A percentile compares a stretch with the other conserved stretches of the same genome.
Conservation (phyloP, 2,797 vertebrate genomes). For the Graptemys geographica region DNA sequence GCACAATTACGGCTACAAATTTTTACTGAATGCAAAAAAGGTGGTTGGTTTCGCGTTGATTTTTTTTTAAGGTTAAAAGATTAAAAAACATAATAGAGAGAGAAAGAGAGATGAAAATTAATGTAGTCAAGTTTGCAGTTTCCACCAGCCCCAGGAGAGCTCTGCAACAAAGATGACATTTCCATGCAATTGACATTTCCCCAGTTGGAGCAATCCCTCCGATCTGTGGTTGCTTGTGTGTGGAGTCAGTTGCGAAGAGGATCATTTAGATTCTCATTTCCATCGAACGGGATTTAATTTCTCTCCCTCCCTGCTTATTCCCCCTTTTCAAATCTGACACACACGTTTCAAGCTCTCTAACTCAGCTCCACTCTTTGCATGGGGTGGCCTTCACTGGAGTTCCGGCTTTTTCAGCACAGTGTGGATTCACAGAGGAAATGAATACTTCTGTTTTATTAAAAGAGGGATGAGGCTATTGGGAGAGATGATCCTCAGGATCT, state of each 20-base stretch:
- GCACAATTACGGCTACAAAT: slow-evolving; percentile 24
- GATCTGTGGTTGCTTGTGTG: slow-evolving; percentile 55
- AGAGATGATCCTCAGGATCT: neutral
- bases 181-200: slow-evolving; percentile 76
- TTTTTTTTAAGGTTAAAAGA: slow-evolving; percentile 67
- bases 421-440: neutral
- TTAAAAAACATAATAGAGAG: slow-evolving; percentile 39
- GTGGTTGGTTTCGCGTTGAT: neutral
- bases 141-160: slow-evolving; percentile 57
- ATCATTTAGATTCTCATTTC: slow-evolving; percentile 57
- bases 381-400: slow-evolving; percentile 2
- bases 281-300: slow-evolving; percentile 34
- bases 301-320: neutral
- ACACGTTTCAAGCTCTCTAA: neutral
- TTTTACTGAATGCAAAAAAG: slow-evolving; percentile 36
- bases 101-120: slow-evolving; percentile 54
- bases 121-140: slow-evolving; percentile 55
- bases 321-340: neutral
- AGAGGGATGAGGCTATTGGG: neutral
- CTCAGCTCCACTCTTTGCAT: slow-evolving; percentile 13
- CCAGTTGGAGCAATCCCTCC: slow-evolving; percentile 32
- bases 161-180: slow-evolving; percentile 70
- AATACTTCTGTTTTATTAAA: neutral
- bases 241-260: slow-evolving; percentile 45
- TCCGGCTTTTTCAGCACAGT: slow-evolving; percentile 7